A percentile compares a stretch with the other conserved stretches of the same genome.
Evolutionary conservation across 2,888 invertebrate species (phyloP).

Genomic region (Drosophila pseudotakahashii): DNA sequence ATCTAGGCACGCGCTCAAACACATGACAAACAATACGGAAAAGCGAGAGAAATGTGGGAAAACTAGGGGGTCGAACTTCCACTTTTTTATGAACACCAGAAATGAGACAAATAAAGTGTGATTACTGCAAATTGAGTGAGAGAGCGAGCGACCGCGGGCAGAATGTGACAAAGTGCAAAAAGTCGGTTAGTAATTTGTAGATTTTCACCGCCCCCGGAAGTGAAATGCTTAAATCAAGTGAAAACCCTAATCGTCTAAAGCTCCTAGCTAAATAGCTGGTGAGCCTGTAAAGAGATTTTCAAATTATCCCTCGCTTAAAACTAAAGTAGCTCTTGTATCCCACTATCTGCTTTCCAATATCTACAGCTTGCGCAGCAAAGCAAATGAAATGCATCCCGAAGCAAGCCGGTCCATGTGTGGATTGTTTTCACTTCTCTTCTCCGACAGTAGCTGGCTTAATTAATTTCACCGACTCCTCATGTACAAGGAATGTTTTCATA

Average conservation of each 20-base stretch:
- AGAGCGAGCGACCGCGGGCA: constrained; percentile 45
- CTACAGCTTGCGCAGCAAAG: neutral
- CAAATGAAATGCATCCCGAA: neutral
- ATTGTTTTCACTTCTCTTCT: constrained; percentile 5
- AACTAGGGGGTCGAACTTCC: constrained; percentile 31
- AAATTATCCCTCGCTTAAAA: constrained; percentile 18
- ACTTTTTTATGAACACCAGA: constrained; percentile 65
- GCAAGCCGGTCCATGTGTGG: neutral
- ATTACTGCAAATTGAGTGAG: constrained; percentile 75
- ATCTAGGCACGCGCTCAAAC: constrained; percentile 67
- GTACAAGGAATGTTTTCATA: constrained; percentile 51
- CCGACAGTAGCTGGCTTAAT: constrained; percentile 63
- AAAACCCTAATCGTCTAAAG: neutral
- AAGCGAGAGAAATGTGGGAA: constrained; percentile 17
- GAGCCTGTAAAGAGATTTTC: constrained; percentile 13
- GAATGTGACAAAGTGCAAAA: constrained; percentile 12
- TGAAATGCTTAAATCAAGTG: constrained; percentile 5
- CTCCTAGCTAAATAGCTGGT: neutral
- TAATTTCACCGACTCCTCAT: constrained; percentile 69
- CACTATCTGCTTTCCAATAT: neutral
- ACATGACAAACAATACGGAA: constrained; percentile 61
- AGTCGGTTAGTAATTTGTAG: constrained; percentile 18
- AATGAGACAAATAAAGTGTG: constrained; percentile 76
- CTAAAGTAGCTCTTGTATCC: constrained; percentile 4
- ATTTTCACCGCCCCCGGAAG: constrained; percentile 5